Evolutionary conservation across 2,888 invertebrate genomes (phyloP).

Genomic region (Alentia gelatinosa): DNA sequence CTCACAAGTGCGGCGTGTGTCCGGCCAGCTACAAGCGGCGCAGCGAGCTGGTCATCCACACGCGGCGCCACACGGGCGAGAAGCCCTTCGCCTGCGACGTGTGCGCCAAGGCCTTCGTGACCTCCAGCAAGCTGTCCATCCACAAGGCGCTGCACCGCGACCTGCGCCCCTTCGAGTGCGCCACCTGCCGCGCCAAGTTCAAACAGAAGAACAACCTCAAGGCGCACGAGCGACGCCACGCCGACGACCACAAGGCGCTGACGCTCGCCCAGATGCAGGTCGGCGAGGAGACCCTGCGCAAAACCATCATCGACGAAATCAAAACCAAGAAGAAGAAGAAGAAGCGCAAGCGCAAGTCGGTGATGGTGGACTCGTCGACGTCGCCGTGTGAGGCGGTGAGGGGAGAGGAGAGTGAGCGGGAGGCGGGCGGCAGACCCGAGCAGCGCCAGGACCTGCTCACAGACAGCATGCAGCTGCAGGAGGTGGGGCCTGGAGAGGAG

Average conservation of each 20-base stretch:
- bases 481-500: not conserved
- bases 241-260: not conserved
- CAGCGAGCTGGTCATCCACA: conserved; percentile 1
- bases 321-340: conserved; percentile 27
- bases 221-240: conserved; percentile 2
- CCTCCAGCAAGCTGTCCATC: conserved; percentile 36
- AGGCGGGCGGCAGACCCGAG: not conserved
- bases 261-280: not conserved
- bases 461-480: not conserved
- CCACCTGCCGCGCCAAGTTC: conserved; percentile 15
- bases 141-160: conserved; percentile 20
- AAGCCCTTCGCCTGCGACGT: not conserved
- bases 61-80: conserved; percentile 11
- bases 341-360: not conserved
- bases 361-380: conserved; percentile 11
- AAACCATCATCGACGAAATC: not conserved
- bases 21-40: conserved; percentile 14
- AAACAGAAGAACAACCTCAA: conserved; percentile 37
- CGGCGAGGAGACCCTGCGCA: not conserved
- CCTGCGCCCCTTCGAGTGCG: conserved; percentile 12
- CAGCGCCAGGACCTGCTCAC: not conserved
- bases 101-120: conserved; percentile 24
- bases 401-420: not conserved
- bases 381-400: not conserved
- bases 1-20: not conserved